These are phyloP conservation scores for Podargus strigoides DNA, from an alignment of 2,797 vertebrate species.

Conservation along the genomic window DNA sequence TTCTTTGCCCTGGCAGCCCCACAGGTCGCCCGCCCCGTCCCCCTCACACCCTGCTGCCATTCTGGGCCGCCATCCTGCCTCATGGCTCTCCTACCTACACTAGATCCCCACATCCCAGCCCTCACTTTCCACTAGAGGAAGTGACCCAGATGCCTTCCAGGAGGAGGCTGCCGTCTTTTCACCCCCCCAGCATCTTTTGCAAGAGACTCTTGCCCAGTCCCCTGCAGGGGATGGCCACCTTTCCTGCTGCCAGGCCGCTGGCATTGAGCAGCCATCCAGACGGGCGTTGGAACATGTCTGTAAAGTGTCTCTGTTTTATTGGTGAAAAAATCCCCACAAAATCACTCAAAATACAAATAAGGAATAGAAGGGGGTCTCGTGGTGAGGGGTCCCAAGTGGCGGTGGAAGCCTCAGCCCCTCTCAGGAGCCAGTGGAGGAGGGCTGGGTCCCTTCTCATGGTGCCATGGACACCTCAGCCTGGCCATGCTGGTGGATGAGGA, in stretches of 20 bases:
- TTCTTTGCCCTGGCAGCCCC: too few relatives aligned
- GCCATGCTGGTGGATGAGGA: rapidly evolving
- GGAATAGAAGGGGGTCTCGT: background rate
- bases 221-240: rapidly evolving
- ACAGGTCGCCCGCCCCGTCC: too few relatives aligned
- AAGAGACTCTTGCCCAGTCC: background rate
- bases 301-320: background rate
- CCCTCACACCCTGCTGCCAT: too few relatives aligned
- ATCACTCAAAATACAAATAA: background rate
- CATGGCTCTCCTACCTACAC: background rate
- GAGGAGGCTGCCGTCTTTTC: background rate
- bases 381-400: rapidly evolving
- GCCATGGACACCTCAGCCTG: background rate
- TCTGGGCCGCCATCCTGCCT: rapidly evolving
- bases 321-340: background rate
- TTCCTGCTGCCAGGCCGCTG: rapidly evolving
- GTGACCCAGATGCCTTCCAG: rapidly evolving
- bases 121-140: rapidly evolving
- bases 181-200: background rate
- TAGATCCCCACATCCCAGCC: background rate
- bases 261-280: too few relatives aligned
- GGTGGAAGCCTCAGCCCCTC: too few relatives aligned
- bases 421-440: background rate
- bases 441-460: background rate
- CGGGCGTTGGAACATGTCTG: rapidly evolving